phyloP scores from a whole-genome alignment of 1,140 invertebrate genomes.

The Sitophilus oryzae region DNA sequence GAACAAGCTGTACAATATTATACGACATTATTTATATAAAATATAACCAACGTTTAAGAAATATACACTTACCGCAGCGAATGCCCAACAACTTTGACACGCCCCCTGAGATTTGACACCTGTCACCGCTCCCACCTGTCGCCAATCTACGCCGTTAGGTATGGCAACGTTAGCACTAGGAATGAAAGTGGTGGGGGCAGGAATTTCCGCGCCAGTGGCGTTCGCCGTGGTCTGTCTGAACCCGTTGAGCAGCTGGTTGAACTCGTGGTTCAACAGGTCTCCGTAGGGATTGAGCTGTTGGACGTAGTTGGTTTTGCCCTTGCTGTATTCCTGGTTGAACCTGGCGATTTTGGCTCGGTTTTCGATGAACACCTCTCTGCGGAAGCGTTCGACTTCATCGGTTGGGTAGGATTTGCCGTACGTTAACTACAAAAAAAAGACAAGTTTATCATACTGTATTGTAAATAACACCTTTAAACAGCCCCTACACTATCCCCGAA shows the following conservation, averaged over 20 bases:
- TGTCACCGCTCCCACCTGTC: conserved; percentile 36
- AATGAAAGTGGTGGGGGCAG: conserved; percentile 30
- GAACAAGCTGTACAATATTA: no score
- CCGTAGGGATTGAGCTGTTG: conserved; percentile 67
- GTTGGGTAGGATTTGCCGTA: conserved; percentile 60
- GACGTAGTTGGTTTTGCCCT: conserved; percentile 58
- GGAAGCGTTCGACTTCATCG: conserved; percentile 67
- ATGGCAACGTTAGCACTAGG: conserved; percentile 34
- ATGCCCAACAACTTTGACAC: conserved; percentile 53
- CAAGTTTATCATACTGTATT: not conserved
- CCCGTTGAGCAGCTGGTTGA: conserved; percentile 70
- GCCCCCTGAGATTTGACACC: conserved; percentile 35
- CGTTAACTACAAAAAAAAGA: conserved; percentile 9
- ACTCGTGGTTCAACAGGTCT: conserved; percentile 80
- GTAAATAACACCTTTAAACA: not conserved
- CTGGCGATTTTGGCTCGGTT: conserved; percentile 77
- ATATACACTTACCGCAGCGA: conserved; percentile 48
- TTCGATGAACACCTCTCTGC: conserved; percentile 80
- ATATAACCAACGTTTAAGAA: no score
- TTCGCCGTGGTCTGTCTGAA: conserved; percentile 58
- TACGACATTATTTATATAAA: no score
- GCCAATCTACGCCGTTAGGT: conserved; percentile 38
- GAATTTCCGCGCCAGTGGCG: conserved; percentile 10
- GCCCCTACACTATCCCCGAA: not conserved
- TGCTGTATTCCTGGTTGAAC: conserved; percentile 68